Evolutionary conservation across 2,888 invertebrate species (phyloP), one percentile per base, ranked within the genome.

Genomic region (Deilephila porcellus): DNA sequence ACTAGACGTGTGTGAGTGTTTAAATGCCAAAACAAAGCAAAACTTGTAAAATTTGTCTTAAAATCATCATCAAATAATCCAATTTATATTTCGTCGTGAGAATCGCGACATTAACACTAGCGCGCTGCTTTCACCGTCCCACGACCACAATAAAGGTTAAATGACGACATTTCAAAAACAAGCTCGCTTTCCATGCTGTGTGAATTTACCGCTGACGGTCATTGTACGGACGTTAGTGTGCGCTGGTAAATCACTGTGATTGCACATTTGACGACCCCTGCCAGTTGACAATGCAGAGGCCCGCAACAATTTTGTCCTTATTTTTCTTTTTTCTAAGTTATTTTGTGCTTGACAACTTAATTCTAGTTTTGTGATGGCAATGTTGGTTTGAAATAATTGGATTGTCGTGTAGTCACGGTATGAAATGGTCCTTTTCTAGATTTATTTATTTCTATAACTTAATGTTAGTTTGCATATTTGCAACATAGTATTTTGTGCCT

Each of bases 51-150:
- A 4, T 17, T 53, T 53, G 17, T 19, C 19, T n/a, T 5, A 17
- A 56, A 17, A 17, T 56, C 14, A 56, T 45, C 45, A 56, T 56
- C 17, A 56, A 56, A 56, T 56, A n/a, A 56, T 56, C 56, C 56
- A 56, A 56, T n/a, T 56, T 17, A 56, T 56, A 56, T 56, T 56
- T 56, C n/a, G 62, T 7, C 62, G 37, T 63, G 63, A 34, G 63
- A 63, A 37, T 63, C 17, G 34, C 63, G 4, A 62, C 29, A 62
- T 32, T 19, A 34, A 34, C n/a, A 11, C 37, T 56, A n/a, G 32
- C 19, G 62, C 5, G n/a, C 56, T n/a, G n/a, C 63, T 63, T 63
- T 63, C 63, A 34, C 63, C 63, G 34, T 63, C 63, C 37, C 63
- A 63, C 63, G 63, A 29, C 29, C 17, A 29, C 62, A 62, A 62